A percentile compares a stretch with the other conserved stretches of the same genome.
phyloP scores from a whole-genome alignment of 2,888 invertebrate genomes.

The Cristatella mucedo region DNA sequence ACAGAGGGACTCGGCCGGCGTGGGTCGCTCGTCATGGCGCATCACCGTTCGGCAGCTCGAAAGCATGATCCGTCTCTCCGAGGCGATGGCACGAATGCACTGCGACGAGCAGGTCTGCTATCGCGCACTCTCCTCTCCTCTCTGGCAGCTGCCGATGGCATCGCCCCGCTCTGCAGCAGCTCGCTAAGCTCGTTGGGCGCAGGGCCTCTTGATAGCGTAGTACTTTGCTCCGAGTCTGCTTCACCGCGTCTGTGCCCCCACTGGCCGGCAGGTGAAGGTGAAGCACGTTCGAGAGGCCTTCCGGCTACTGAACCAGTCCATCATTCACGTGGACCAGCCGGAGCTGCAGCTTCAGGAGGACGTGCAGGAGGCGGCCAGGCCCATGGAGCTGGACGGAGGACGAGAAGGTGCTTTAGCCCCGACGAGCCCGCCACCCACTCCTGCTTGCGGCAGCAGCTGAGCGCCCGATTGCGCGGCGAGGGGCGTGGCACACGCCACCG shows the following conservation, averaged over 20 bases:
- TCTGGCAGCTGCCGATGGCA: too few species aligned
- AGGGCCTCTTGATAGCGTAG: too few species aligned
- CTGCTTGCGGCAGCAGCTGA: too few species aligned
- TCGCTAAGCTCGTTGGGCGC: too few species aligned
- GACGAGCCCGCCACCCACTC: too few species aligned
- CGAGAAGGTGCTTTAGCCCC: too few species aligned
- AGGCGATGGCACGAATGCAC: conserved; percentile 88
- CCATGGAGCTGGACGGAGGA: conserved; percentile 9
- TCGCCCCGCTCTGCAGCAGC: too few species aligned
- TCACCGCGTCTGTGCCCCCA: too few species aligned
- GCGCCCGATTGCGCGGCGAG: too few species aligned
- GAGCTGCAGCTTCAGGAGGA: conserved; percentile 83
- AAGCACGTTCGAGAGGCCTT: conserved; percentile 82
- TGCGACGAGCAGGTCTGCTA: conserved; percentile 66
- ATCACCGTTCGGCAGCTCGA: conserved; percentile 92
- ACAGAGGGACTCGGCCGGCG: conserved; percentile 55
- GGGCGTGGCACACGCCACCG: too few species aligned
- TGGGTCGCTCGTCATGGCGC: conserved; percentile 67
- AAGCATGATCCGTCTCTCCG: conserved; percentile 83
- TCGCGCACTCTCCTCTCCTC: too few species aligned
- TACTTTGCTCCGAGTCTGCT: too few species aligned
- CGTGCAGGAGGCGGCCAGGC: conserved; percentile 26
- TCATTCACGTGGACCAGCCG: conserved; percentile 90
- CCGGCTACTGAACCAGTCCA: conserved; percentile 79
- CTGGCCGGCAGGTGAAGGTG: conserved; percentile 53